Conservation (phyloP, 2,888 invertebrate genomes). For the Brachyptera putata region DNA sequence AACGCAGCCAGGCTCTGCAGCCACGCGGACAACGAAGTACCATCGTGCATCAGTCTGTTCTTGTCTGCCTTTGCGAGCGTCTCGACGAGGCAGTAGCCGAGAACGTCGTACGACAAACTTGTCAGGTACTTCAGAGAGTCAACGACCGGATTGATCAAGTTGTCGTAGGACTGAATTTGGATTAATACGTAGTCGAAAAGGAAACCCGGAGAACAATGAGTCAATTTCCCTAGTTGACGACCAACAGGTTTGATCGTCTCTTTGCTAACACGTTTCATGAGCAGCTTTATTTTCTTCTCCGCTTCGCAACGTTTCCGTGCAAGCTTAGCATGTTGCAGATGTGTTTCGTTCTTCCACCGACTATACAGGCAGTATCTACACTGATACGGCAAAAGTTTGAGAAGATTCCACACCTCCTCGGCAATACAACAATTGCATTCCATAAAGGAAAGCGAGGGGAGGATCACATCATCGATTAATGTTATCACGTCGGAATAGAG, state of each 20-base stretch:
- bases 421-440: slow-evolving; percentile 94
- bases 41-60: slow-evolving; percentile 77
- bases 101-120: slow-evolving; percentile 89
- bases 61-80: slow-evolving; percentile 76
- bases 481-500: slow-evolving; percentile 81
- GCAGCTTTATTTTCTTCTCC: slow-evolving; percentile 87
- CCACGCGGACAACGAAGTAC: slow-evolving; percentile 90
- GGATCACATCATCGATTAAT: slow-evolving; percentile 78
- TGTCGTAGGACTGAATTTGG: slow-evolving; percentile 90
- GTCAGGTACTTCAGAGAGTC: slow-evolving; percentile 96
- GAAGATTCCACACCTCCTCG: slow-evolving; percentile 90
- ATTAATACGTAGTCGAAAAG: slow-evolving; percentile 89
- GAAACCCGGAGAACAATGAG: slow-evolving; percentile 92
- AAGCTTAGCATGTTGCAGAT: slow-evolving; percentile 74
- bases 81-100: slow-evolving; percentile 93
- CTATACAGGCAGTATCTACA: slow-evolving; percentile 84
- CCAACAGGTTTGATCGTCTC: slow-evolving; percentile 97
- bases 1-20: slow-evolving; percentile 92
- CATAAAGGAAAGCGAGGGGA: slow-evolving; percentile 87
- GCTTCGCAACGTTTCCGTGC: slow-evolving; percentile 81
- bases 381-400: slow-evolving; percentile 83
- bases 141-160: slow-evolving; percentile 92
- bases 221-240: slow-evolving; percentile 91
- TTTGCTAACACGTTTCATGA: slow-evolving; percentile 96
- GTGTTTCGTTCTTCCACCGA: slow-evolving; percentile 93